Base-by-base conservation (phyloP, 2,888 invertebrate genomes). In the Agrochola lychnidis region DNA sequence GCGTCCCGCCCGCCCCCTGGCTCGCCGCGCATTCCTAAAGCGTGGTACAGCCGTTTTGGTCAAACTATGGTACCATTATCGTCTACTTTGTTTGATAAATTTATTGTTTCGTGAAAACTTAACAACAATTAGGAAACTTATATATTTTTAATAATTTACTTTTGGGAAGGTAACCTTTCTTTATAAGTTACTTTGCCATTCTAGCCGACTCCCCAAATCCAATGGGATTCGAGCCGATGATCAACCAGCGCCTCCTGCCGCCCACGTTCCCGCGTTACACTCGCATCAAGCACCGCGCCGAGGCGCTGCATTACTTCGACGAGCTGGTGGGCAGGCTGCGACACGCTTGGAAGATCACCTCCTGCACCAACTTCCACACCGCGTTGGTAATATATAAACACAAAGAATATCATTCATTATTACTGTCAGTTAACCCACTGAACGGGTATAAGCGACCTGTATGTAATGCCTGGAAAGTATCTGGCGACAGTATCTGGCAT, bases 261-360 rank as follows among this genome's bases (percentile, higher is more conserved):
- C 99, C 99, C 0, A 99, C 99, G 30, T 99, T 99, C 97, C 99
- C 99, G 0, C 98, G 99, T 36, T 99, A 99, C 94, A 99, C 99
- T 0, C 98, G 99, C 94, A 99, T 99, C 90, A 98, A 98, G 88
- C 98, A 98, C 66, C 95, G 97, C 19, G 90, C 93, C 51, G 98
- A 98, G 91, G 98, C 99, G 56, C 93, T 99, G 81, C 97, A 97
- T 84, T 98, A 98, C 93, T 97, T 99, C 91, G 98, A 98, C 89
- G 98, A 98, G 91, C 97, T 99, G 89, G 97, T 99, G n/a, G 97
- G 98, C 61, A 97, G 99, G 80, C 97, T 99, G 70, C 98, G 98
- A 90, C 97, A 97, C 88, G 98, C 99, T 14, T 98, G 98, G 94
- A 98, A 98, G 96, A 98, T 99, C 83, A 98, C 98, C 7, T 97